These are phyloP conservation scores for Drosophila barbarae DNA, from an alignment of 2,888 invertebrate genomes.

Conservation along the genomic window DNA sequence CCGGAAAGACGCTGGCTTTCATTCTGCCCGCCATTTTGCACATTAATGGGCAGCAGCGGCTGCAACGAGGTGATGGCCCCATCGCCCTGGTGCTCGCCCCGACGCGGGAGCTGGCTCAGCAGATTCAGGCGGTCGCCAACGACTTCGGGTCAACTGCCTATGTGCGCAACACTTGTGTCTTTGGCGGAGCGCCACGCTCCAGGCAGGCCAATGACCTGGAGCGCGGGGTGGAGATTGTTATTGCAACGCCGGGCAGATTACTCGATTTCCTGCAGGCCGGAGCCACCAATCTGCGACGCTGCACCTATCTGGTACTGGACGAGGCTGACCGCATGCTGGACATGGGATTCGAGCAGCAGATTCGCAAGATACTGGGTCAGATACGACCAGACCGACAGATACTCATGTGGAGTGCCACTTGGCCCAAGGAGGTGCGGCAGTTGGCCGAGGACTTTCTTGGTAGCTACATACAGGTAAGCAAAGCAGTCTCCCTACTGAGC, in stretches of 20 bases:
- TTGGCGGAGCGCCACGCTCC: slow-evolving; percentile 94
- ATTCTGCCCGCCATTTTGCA: slow-evolving; percentile 92
- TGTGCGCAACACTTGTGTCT: slow-evolving; percentile 91
- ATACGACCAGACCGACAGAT: slow-evolving; percentile 97
- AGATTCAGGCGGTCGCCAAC: slow-evolving; percentile 89
- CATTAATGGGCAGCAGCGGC: slow-evolving; percentile 88
- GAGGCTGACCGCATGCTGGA: slow-evolving; percentile 98
- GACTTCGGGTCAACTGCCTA: slow-evolving; percentile 89
- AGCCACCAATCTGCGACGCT: slow-evolving; percentile 86
- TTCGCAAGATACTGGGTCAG: slow-evolving; percentile 94
- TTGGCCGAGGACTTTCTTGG: slow-evolving; percentile 95
- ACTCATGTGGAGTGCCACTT: slow-evolving; percentile 99
- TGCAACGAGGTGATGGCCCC: slow-evolving; percentile 90
- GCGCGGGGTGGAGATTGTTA: slow-evolving; percentile 91
- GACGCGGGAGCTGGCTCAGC: slow-evolving; percentile 88
- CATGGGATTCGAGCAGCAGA: slow-evolving; percentile 99
- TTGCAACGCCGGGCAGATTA: slow-evolving; percentile 93
- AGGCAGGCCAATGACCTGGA: slow-evolving; percentile 86
- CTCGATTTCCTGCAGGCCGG: slow-evolving; percentile 91
- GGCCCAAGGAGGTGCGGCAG: slow-evolving; percentile 97
- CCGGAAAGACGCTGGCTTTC: slow-evolving; percentile 90
- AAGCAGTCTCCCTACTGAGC: no score
- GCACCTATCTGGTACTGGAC: slow-evolving; percentile 92
- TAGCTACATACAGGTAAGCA: slow-evolving; percentile 84
- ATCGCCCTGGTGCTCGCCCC: slow-evolving; percentile 90